Conservation (phyloP, 2,797 vertebrate genomes). For the Meda fulgida region DNA sequence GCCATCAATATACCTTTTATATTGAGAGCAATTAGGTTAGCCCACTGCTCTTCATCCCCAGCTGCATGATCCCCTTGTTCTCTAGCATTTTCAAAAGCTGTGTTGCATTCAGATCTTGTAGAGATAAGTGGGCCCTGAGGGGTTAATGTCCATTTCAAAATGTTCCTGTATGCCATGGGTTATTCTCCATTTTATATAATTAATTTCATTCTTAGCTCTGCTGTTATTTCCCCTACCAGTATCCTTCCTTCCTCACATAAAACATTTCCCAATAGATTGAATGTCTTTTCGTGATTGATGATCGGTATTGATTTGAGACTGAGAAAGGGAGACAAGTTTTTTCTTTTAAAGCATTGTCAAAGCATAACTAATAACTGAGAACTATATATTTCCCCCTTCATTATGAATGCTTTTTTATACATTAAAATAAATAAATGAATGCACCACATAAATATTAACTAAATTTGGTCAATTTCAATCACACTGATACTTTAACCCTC, state of each 20-base stretch:
- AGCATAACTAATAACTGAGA: not conserved
- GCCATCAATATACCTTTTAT: slow-evolving; percentile 49
- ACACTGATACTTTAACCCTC: not conserved
- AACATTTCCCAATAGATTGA: slow-evolving; percentile 51
- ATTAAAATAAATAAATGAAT: not conserved
- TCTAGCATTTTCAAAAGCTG: slow-evolving; percentile 63
- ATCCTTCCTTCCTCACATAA: slow-evolving; percentile 29
- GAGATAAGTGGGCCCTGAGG: slow-evolving; percentile 77
- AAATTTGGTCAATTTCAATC: not conserved
- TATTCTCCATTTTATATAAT: slow-evolving; percentile 54
- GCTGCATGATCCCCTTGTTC: slow-evolving; percentile 59
- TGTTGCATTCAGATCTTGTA: slow-evolving; percentile 66
- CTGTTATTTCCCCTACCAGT: slow-evolving; percentile 37
- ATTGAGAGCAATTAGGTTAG: slow-evolving; percentile 50
- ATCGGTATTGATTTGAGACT: slow-evolving; percentile 58
- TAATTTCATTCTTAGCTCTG: slow-evolving; percentile 45
- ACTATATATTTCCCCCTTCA: not conserved
- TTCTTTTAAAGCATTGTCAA: not conserved
- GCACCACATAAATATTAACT: not conserved
- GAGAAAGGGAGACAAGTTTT: not conserved
- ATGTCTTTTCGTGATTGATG: slow-evolving; percentile 56
- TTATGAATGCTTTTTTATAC: not conserved
- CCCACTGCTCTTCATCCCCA: slow-evolving; percentile 64
- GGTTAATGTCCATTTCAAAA: slow-evolving; percentile 77
- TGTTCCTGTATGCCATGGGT: slow-evolving; percentile 51